Conservation (phyloP, 2,888 invertebrate genomes). For the Lasioglossum marginatum region DNA sequence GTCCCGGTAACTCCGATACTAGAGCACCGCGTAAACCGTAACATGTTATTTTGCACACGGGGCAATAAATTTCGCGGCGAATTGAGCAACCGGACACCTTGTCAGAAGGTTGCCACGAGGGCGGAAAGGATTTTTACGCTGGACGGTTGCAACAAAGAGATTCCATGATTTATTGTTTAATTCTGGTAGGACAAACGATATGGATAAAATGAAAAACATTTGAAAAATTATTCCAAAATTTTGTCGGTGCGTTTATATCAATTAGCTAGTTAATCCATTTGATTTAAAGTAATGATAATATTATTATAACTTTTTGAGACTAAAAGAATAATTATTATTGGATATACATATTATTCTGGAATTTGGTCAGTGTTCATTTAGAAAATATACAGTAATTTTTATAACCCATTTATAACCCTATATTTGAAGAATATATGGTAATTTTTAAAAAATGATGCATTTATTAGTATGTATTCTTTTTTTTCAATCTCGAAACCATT, state of each 20-base stretch:
- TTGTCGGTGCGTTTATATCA: too few species aligned
- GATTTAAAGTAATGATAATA: too few species aligned
- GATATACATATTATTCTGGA: too few species aligned
- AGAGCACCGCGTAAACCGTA: slow-evolving; percentile 10
- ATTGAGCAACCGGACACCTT: slow-evolving; percentile 10
- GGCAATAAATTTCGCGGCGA: neutral
- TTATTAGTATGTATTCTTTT: neutral
- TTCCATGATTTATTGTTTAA: neutral
- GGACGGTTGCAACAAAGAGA: neutral
- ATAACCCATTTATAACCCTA: neutral
- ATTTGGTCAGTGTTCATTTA: neutral
- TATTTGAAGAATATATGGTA: neutral
- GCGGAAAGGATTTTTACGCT: neutral
- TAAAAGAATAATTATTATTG: too few species aligned
- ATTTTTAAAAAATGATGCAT: neutral
- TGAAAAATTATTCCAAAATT: neutral
- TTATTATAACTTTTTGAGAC: too few species aligned
- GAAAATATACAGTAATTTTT: neutral
- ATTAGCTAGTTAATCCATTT: too few species aligned
- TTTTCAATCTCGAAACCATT: neutral
- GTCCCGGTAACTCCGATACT: slow-evolving; percentile 20
- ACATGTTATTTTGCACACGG: slow-evolving; percentile 1
- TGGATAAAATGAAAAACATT: neutral
- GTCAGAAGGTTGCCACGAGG: neutral
- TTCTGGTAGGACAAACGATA: neutral